Conservation (phyloP, 2,797 vertebrate genomes). For the Orestias chungarensis region DNA sequence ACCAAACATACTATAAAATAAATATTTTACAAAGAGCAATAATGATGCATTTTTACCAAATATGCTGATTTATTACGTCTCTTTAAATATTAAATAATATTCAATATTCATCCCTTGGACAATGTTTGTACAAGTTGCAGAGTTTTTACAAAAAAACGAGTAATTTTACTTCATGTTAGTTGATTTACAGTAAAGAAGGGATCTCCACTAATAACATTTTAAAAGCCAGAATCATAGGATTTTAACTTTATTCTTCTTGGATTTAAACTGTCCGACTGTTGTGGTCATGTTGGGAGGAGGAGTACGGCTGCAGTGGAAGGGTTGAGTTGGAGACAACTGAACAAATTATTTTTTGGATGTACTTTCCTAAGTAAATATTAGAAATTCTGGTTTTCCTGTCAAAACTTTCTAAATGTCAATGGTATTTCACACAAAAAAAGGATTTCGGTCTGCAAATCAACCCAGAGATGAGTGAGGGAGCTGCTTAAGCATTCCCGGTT, state of each 20-base stretch:
- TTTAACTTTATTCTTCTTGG: background rate
- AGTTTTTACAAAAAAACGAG: too few relatives aligned
- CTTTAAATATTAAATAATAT: too few relatives aligned
- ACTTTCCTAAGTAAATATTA: background rate
- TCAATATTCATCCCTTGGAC: too few relatives aligned
- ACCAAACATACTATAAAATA: too few relatives aligned
- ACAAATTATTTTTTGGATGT: background rate
- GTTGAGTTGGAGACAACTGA: background rate
- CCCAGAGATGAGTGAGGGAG: slow-evolving; percentile 21
- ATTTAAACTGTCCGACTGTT: background rate
- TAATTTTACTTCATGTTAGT: background rate
- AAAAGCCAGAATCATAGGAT: background rate
- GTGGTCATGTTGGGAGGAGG: background rate
- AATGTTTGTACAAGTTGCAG: too few relatives aligned
- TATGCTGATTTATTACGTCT: too few relatives aligned
- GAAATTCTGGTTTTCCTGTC: background rate
- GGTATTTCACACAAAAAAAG: background rate
- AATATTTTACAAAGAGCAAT: too few relatives aligned
- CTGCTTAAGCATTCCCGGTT: slow-evolving; percentile 22
- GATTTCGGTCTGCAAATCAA: background rate
- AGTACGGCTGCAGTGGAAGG: too few relatives aligned
- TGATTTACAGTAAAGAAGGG: background rate
- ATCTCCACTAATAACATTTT: background rate
- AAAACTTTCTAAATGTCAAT: too few relatives aligned
- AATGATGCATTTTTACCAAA: too few relatives aligned